Percentiles rank a stretch among this genome's conserved stretches.
phyloP scores from a whole-genome alignment of 2,888 invertebrate species.

The Lamellibrachia columna region DNA sequence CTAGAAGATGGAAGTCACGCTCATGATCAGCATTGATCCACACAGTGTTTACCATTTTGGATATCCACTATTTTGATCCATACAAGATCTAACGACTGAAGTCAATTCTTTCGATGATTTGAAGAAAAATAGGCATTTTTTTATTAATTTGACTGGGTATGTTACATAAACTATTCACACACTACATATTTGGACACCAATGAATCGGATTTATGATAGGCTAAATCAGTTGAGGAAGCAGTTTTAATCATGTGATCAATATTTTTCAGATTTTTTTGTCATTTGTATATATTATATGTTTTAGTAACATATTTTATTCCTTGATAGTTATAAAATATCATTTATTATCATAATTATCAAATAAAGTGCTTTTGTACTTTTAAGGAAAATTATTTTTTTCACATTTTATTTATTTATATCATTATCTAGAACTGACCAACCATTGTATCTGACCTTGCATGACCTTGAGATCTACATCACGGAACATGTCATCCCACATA shows the following conservation, averaged over 20 bases:
- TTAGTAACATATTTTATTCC: not conserved
- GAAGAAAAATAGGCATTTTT: too few species aligned
- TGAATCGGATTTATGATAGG: not conserved
- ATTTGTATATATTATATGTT: not conserved
- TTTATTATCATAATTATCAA: not conserved
- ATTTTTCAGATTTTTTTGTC: not conserved
- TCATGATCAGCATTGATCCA: too few species aligned
- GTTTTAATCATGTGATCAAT: not conserved
- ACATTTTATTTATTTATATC: too few species aligned
- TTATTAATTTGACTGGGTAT: too few species aligned
- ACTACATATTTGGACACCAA: too few species aligned
- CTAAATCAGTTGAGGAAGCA: not conserved
- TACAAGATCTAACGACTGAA: too few species aligned
- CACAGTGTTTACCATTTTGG: too few species aligned
- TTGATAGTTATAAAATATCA: not conserved
- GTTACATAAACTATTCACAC: too few species aligned
- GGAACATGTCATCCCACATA: constrained; percentile 85
- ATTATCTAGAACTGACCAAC: not conserved
- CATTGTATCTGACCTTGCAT: constrained; percentile 41
- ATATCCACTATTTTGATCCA: too few species aligned
- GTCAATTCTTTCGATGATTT: too few species aligned
- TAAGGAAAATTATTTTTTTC: not conserved
- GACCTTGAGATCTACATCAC: constrained; percentile 72
- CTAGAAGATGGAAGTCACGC: too few species aligned
- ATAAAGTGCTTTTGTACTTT: not conserved